Conservation (phyloP, 2,888 invertebrate genomes). For the Heliconius sara region DNA sequence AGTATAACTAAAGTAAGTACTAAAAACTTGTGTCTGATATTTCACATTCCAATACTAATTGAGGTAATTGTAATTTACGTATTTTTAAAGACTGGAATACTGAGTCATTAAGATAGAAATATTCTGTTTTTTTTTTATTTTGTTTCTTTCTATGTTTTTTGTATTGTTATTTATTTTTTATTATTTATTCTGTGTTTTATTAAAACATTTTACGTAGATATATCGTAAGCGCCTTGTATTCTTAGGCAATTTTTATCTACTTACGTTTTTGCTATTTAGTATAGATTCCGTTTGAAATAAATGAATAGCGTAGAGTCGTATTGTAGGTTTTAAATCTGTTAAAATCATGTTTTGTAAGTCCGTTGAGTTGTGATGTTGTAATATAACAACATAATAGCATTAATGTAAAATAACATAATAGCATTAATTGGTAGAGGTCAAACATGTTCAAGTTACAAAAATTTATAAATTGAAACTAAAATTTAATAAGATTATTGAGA, state of each 20-base stretch:
- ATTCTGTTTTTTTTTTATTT: too few relatives aligned
- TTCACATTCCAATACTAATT: background rate
- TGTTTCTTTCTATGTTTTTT: too few relatives aligned
- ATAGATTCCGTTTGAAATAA: background rate
- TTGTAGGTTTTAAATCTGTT: background rate
- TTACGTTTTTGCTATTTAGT: constrained; percentile 1
- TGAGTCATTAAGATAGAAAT: background rate
- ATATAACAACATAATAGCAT: background rate
- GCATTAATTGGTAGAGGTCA: background rate
- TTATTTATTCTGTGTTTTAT: background rate
- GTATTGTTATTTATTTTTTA: too few relatives aligned
- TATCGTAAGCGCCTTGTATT: background rate
- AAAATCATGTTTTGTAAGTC: background rate
- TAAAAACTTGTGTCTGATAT: background rate
- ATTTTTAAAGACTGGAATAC: background rate
- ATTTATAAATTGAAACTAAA: background rate
- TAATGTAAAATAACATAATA: background rate
- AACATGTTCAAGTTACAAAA: background rate
- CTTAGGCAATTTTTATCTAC: too few relatives aligned
- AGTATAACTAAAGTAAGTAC: background rate
- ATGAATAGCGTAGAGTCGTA: background rate
- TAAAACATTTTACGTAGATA: background rate
- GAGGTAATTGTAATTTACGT: background rate
- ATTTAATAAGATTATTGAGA: too few relatives aligned
- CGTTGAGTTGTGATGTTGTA: too few relatives aligned